These are phyloP conservation scores for Picus viridis DNA, from an alignment of 2,797 vertebrate genomes.

Conservation along the genomic window DNA sequence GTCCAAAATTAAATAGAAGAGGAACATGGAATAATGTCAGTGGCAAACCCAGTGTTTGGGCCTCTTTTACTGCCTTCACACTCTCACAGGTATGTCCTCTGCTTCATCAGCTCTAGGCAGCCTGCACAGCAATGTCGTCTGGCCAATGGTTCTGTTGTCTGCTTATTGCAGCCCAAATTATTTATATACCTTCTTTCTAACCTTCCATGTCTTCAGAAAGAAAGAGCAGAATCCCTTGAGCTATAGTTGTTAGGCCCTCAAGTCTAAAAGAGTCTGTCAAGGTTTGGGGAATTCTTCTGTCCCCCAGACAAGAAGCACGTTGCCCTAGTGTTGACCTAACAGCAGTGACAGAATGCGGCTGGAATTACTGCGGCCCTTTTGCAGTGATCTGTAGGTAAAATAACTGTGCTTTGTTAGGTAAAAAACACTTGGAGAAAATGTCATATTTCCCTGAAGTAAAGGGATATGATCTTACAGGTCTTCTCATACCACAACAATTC, in stretches of 20 bases:
- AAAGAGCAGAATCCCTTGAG: background rate
- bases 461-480: background rate
- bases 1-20: background rate
- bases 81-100: background rate
- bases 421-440: background rate
- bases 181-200: background rate
- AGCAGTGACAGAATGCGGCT: background rate
- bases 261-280: background rate
- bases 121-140: background rate
- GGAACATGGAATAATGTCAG: background rate
- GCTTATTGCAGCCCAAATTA: background rate
- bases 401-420: background rate
- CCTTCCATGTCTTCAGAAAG: background rate
- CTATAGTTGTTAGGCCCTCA: background rate
- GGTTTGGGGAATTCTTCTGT: background rate
- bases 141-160: background rate
- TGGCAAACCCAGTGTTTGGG: background rate
- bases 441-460: background rate
- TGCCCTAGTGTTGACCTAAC: background rate
- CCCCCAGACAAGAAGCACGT: background rate
- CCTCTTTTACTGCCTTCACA: background rate
- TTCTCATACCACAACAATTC: too few relatives aligned
- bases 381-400: background rate
- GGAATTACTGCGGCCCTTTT: background rate
- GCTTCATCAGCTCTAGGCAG: background rate